Evolutionary conservation across 2,888 invertebrate genomes (phyloP).

Genomic region (Sisyra nigra): DNA sequence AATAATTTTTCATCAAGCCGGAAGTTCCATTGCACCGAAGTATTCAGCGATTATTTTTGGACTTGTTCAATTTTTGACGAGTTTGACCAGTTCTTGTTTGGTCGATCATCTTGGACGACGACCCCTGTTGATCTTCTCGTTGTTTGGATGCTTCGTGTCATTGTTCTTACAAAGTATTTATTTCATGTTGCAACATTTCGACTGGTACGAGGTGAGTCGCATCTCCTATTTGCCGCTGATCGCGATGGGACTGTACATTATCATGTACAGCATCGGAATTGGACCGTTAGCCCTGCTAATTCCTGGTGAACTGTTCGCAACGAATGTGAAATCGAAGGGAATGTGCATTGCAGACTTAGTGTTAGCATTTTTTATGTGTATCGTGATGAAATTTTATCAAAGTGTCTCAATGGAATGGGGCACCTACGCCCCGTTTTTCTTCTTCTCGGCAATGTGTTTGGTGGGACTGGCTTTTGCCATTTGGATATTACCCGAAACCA

Average conservation of each 20-base stretch:
- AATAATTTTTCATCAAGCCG: conserved; percentile 31
- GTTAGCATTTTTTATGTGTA: conserved; percentile 24
- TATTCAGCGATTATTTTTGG: conserved; percentile 35
- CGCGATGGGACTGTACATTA: conserved; percentile 24
- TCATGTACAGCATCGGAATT: conserved; percentile 25
- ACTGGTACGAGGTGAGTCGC: conserved; percentile 17
- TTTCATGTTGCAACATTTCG: conserved; percentile 21
- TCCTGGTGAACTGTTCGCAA: conserved; percentile 30
- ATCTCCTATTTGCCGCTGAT: conserved; percentile 24
- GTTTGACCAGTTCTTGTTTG: conserved; percentile 29
- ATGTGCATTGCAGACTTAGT: conserved; percentile 28
- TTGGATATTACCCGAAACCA: conserved; percentile 44
- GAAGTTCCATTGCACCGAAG: conserved; percentile 26
- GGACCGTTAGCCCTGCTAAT: conserved; percentile 28
- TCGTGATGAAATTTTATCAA: conserved; percentile 24
- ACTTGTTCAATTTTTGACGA: conserved; percentile 29
- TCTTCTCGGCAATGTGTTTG: conserved; percentile 36
- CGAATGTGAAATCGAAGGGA: conserved; percentile 29
- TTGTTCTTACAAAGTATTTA: conserved; percentile 21
- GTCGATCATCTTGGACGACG: conserved; percentile 43
- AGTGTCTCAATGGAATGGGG: conserved; percentile 31
- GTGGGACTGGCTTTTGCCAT: conserved; percentile 26
- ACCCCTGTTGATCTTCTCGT: conserved; percentile 37
- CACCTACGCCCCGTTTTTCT: conserved; percentile 40
- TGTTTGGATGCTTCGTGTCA: conserved; percentile 26